Evolutionary conservation across 2,113 vertebrate species (phyloP).

Genomic region (Gambusia affinis): DNA sequence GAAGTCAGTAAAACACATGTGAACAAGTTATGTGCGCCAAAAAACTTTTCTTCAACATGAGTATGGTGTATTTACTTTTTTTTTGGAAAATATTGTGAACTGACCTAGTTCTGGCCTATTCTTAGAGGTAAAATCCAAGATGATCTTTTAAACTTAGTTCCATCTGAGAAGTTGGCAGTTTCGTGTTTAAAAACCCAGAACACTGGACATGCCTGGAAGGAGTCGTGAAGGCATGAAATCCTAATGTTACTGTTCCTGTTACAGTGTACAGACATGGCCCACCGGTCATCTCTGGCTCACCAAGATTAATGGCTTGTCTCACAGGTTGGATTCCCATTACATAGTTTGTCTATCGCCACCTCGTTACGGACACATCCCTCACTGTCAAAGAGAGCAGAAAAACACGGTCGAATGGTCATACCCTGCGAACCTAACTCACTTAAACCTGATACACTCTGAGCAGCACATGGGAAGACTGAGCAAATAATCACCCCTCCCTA

Average conservation of each 20-base stretch:
- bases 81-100: slow-evolving; percentile 57
- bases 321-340: slow-evolving; percentile 75
- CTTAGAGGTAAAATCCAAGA: slow-evolving; percentile 42
- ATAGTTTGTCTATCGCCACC: slow-evolving; percentile 75
- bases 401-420: slow-evolving; percentile 40
- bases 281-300: slow-evolving; percentile 63
- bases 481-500: slow-evolving; percentile 20
- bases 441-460: slow-evolving; percentile 59
- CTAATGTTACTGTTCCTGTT: slow-evolving; percentile 64
- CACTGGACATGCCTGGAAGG: slow-evolving; percentile 59
- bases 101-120: slow-evolving; percentile 61
- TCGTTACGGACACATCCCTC: slow-evolving; percentile 76
- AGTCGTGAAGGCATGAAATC: slow-evolving; percentile 60
- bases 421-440: slow-evolving; percentile 37
- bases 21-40: slow-evolving; percentile 24
- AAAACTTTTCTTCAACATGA: slow-evolving; percentile 30
- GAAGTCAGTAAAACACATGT: background rate
- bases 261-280: slow-evolving; percentile 71
- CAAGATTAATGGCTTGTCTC: slow-evolving; percentile 75
- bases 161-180: slow-evolving; percentile 54
- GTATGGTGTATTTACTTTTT: slow-evolving; percentile 32
- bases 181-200: slow-evolving; percentile 58
- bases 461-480: slow-evolving; percentile 43
- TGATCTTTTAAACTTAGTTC: slow-evolving; percentile 41
- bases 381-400: slow-evolving; percentile 59